These are phyloP conservation scores for Tetramorium bicarinatum DNA, from an alignment of 2,888 invertebrate genomes.

Conservation along the genomic window DNA sequence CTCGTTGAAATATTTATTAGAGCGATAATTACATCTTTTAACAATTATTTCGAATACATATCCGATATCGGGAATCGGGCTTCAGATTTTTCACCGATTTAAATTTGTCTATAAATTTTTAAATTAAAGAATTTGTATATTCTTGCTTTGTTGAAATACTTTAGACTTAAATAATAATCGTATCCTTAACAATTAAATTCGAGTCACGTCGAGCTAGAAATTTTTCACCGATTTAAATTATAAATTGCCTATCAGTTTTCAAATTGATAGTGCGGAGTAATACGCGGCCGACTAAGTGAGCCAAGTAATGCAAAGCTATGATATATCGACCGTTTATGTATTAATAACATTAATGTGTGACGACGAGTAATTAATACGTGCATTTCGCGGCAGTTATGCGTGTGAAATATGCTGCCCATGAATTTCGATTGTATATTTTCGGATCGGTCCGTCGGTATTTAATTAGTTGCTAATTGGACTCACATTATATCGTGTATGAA, in stretches of 20 bases:
- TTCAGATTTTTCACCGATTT: neutral
- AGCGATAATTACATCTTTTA: neutral
- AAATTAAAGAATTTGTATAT: neutral
- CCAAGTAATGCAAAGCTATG: neutral
- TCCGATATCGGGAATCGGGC: too few relatives aligned
- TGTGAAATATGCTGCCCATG: neutral
- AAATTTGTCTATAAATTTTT: neutral
- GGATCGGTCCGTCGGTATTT: neutral
- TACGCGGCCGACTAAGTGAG: neutral
- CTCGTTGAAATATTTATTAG: too few relatives aligned
- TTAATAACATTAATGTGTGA: constrained; percentile 6
- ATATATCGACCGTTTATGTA: neutral
- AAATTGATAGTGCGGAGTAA: neutral
- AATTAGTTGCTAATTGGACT: neutral
- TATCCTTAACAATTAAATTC: neutral
- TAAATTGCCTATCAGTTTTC: neutral
- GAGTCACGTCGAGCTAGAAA: too few relatives aligned
- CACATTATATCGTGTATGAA: neutral
- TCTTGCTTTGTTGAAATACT: too few relatives aligned
- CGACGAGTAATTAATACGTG: constrained; percentile 8
- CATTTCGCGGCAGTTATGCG: neutral
- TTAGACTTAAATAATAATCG: neutral
- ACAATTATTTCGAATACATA: neutral
- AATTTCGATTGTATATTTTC: constrained; percentile 19
- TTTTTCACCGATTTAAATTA: neutral